These are phyloP conservation scores for Calcarius lapponicus DNA, from an alignment of 2,797 vertebrate genomes.

Conservation along the genomic window DNA sequence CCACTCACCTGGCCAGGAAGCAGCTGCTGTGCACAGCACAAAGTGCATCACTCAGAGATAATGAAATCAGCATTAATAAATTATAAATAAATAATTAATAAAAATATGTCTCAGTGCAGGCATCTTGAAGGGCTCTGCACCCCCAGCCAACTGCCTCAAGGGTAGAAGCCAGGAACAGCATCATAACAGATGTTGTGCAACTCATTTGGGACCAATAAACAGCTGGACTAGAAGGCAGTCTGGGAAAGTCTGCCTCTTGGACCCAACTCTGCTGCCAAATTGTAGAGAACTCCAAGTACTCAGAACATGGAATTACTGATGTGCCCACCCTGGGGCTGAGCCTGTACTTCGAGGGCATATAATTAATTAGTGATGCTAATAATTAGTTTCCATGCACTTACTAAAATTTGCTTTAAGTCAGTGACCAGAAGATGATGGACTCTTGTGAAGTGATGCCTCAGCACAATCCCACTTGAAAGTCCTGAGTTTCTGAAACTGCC, in stretches of 20 bases:
- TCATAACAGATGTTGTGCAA: fast-evolving
- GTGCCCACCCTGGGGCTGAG: not conserved
- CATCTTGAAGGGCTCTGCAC: not conserved
- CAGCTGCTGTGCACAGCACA: not conserved
- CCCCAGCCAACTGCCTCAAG: not conserved
- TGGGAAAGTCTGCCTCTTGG: not conserved
- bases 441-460: not conserved
- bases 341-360: not conserved
- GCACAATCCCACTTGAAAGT: not conserved
- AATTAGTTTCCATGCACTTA: not conserved
- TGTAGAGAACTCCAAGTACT: not conserved
- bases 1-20: not conserved
- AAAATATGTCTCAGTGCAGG: not conserved
- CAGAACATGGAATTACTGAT: not conserved
- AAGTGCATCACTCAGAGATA: not conserved
- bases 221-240: not conserved
- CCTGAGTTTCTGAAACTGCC: not conserved
- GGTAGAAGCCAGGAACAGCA: not conserved
- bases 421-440: not conserved
- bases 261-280: not conserved
- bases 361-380: not conserved
- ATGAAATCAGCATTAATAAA: not conserved
- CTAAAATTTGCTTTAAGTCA: not conserved
- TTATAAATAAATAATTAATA: not conserved
- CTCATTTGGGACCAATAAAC: fast-evolving